Evolutionary conservation across 2,797 vertebrate species (phyloP).

Genomic region (Smutsia gigantea): DNA sequence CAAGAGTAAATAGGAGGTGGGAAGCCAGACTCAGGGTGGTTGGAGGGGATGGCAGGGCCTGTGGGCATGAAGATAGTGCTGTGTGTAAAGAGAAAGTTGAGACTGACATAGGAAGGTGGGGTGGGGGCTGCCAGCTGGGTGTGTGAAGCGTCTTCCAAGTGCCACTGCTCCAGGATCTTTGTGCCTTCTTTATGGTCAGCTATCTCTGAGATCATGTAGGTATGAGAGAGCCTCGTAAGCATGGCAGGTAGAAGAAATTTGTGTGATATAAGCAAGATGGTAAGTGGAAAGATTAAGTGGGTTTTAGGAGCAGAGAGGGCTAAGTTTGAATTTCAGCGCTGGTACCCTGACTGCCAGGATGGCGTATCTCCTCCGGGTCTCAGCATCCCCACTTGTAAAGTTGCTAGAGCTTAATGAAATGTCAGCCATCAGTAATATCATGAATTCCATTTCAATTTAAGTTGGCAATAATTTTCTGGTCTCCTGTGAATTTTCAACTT

Average conservation of each 20-base stretch:
- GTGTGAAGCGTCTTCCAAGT: too few relatives aligned
- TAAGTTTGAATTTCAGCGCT: background rate
- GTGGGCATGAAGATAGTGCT: background rate
- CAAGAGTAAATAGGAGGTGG: background rate
- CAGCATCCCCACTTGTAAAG: background rate
- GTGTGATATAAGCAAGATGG: background rate
- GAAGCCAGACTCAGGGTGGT: background rate
- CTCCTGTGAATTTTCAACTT: conserved; percentile 39
- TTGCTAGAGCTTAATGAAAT: background rate
- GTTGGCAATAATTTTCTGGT: background rate
- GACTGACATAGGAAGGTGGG: too few relatives aligned
- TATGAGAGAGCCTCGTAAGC: background rate
- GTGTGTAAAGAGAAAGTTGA: background rate
- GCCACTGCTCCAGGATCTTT: background rate
- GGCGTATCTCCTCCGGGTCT: background rate
- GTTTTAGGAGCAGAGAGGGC: background rate
- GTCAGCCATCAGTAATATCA: background rate
- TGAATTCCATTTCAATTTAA: conserved; percentile 14
- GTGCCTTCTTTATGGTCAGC: background rate
- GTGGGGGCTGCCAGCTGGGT: too few relatives aligned
- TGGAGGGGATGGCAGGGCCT: background rate
- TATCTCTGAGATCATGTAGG: background rate
- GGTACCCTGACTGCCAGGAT: background rate
- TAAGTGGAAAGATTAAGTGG: background rate
- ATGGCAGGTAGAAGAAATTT: background rate